Evolutionary conservation across 1,140 invertebrate species (phyloP).

Genomic region (Brachystomella parvula): DNA sequence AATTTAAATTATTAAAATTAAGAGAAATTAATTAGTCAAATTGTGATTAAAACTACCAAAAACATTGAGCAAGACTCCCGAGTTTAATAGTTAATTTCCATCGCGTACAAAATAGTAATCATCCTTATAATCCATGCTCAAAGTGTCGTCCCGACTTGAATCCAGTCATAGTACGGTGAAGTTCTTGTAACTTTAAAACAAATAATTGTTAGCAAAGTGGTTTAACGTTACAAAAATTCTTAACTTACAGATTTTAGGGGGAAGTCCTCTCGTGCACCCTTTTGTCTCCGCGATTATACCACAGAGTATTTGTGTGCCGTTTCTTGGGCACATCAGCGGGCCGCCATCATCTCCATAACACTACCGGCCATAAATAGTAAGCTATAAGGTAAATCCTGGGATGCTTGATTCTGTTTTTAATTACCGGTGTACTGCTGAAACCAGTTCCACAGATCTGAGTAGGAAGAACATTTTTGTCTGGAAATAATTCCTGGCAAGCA

Average conservation of each 20-base stretch:
- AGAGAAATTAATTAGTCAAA: too few relatives aligned
- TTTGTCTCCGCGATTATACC: neutral
- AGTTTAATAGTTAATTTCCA: too few relatives aligned
- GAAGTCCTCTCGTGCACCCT: neutral
- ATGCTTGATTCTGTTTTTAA: neutral
- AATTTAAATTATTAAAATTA: too few relatives aligned
- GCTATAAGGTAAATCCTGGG: neutral
- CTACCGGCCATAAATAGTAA: neutral
- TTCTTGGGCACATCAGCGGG: neutral
- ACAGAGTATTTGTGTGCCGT: conserved; percentile 1
- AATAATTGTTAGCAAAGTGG: neutral
- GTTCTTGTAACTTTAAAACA: neutral
- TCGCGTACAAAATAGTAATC: too few relatives aligned
- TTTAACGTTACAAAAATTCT: neutral
- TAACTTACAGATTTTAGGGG: conserved; percentile 3
- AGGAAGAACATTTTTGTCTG: neutral
- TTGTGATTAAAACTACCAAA: too few relatives aligned
- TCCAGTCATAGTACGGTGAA: neutral
- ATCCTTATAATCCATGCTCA: too few relatives aligned
- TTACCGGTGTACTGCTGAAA: neutral
- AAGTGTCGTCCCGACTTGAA: neutral
- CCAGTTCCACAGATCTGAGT: neutral
- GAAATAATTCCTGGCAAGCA: neutral
- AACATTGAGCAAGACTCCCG: too few relatives aligned
- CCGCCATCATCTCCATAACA: neutral